Conservation (phyloP, 2,797 vertebrate genomes). For the Malurus leucopterus region DNA sequence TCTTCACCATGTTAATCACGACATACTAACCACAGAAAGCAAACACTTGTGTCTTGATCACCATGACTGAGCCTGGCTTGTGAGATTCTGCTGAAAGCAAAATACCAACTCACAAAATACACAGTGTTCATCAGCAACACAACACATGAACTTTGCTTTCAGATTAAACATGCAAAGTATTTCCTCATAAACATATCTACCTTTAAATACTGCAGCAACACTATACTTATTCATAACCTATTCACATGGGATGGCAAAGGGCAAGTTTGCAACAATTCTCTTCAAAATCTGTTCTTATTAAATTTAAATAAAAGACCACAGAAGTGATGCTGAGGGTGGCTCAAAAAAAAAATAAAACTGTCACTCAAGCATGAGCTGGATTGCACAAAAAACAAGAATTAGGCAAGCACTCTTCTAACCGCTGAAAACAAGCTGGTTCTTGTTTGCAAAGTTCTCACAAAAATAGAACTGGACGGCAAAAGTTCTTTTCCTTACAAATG, state of each 20-base stretch:
- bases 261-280: background rate
- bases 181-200: background rate
- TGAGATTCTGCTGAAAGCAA: background rate
- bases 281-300: background rate
- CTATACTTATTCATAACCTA: background rate
- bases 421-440: background rate
- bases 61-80: background rate
- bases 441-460: background rate
- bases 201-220: background rate
- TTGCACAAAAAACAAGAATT: background rate
- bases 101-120: background rate
- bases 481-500: rapidly evolving
- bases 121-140: background rate
- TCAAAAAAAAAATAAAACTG: background rate
- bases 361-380: background rate
- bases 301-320: background rate
- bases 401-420: background rate
- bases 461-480: rapidly evolving
- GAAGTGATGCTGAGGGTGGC: rapidly evolving
- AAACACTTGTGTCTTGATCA: background rate
- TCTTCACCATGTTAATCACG: background rate
- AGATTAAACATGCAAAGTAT: background rate
- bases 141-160: background rate
- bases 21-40: background rate
- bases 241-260: background rate